These are phyloP conservation scores for Rhamphomyia laevipes DNA, from an alignment of 2,888 invertebrate genomes.

Conservation along the genomic window DNA sequence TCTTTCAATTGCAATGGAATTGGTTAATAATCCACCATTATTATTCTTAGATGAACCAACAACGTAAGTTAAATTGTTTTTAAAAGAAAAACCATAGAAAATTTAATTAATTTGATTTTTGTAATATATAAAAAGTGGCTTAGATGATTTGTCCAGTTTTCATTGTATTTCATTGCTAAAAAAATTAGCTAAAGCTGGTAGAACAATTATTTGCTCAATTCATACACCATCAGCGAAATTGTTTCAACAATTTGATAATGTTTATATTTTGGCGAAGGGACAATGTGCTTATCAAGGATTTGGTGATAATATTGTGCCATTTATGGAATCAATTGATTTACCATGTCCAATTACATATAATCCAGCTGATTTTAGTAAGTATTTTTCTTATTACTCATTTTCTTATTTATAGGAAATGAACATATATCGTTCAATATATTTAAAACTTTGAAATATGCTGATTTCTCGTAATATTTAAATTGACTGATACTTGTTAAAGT, in stretches of 20 bases:
- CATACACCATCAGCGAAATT: conserved; percentile 93
- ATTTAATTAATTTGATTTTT: no score
- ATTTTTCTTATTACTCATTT: no score
- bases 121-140: conserved; percentile 47
- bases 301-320: conserved; percentile 67
- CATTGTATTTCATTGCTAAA: conserved; percentile 79
- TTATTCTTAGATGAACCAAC: conserved; percentile 95
- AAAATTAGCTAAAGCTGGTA: conserved; percentile 68
- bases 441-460: no score
- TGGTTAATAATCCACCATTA: conserved; percentile 86
- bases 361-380: conserved; percentile 90
- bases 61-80: conserved; percentile 53
- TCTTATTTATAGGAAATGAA: no score
- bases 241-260: conserved; percentile 83
- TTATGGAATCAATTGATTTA: conserved; percentile 61
- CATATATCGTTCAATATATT: no score
- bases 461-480: no score
- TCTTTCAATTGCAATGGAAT: conserved; percentile 83
- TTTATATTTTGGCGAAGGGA: conserved; percentile 80
- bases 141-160: conserved; percentile 82
- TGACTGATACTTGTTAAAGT: no score
- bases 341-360: conserved; percentile 88
- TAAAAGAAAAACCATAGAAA: no score
- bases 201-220: conserved; percentile 87
- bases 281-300: conserved; percentile 84